Base-by-base conservation (phyloP, 2,113 vertebrate species). In the Petrocephalus microphthalmus region DNA sequence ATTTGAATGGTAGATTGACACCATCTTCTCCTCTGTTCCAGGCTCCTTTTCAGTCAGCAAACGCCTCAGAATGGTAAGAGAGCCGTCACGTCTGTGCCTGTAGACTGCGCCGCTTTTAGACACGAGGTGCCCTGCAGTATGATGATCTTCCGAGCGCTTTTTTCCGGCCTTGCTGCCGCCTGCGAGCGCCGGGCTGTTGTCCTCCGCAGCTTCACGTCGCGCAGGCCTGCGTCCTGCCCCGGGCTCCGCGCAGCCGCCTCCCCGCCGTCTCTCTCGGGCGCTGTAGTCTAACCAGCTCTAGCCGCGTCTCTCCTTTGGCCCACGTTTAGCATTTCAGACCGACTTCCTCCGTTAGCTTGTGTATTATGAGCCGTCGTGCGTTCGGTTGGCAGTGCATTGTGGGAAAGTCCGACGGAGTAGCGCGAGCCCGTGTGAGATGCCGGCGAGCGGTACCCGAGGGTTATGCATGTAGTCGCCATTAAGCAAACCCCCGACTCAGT, bases 1-100 rank as follows among this genome's bases (percentile, higher is more conserved):
- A 47, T 83, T 56, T 29, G 7, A 57, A 19, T 17, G 86, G 51
- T 89, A 19, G 85, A 51, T 71, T 93, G 71, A 93, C 88, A 86
- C 87, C 33, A 5, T 91, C 5, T 92, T 67, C 90, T 20, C 88
- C 57, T 90, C 47, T 84, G 88, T 90, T 89, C 4, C 89, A 95
- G 93, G 90, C 0, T 84, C 87, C 74, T 45, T 52, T 83, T 53
- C 93, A 91, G 94, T 92, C 93, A 87, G 91, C 92, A 91, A 88
- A 94, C 51, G 90, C 90, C 90, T 91, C 93, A 93, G 25, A 91
- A 95, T 95, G 95, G 95, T 95, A 90, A 94, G 94, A 0, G 29
- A 82, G 56, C 37, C 53, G 17, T 20, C 74, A 83, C 11, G 11
- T 53, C 20, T 25, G 4, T 47, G 22, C n/a, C 2, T 51, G 42